Evolutionary conservation across 2,888 invertebrate genomes (phyloP), one percentile per base, ranked within the genome.

Genomic region (Eulithis testata): DNA sequence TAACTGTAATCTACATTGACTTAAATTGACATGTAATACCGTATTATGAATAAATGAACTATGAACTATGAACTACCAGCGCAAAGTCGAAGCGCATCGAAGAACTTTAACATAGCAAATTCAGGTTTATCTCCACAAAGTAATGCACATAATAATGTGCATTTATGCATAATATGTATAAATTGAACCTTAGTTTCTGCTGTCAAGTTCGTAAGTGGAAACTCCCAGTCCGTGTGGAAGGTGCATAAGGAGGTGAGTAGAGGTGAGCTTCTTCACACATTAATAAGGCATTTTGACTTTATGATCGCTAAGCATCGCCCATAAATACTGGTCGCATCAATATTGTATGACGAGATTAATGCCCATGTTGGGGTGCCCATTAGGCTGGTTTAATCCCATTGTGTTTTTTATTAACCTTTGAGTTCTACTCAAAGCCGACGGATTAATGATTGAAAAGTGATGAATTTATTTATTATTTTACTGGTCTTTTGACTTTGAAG

Each of bases 301-400:
- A 78, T 88, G 83, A 90, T 90, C 82, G 63, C 79, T 82, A 84
- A 85, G 82, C 85, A 83, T 76, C 77, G 84, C 86, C 89, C 76
- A 92, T 92, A 92, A 93, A 93, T 92, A 89, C 83, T 81, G 82
- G 80, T 84, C 83, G 88, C 91, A 91, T 92, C 90, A 91, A 92
- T 92, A 91, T 91, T 91, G 88, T 90, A 91, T 91, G 89, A 90
- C 76, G 87, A 88, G 87, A 89, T 91, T 89, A 92, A 93, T 92
- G 92, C 91, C 91, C 91, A 90, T 92, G 92, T 92, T 91, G 81
- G 86, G 86, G 69, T 78, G 86, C 82, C 91, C 92, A 92, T 91
- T 92, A 90, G 87, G 87, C 81, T 83, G 81, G 88, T 81, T 89
- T 91, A 91, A 92, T 88, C 78, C 91, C 84, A 91, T 92, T 92